phyloP scores from a whole-genome alignment of 2,888 invertebrate genomes.

The Hydraecia micacea region DNA sequence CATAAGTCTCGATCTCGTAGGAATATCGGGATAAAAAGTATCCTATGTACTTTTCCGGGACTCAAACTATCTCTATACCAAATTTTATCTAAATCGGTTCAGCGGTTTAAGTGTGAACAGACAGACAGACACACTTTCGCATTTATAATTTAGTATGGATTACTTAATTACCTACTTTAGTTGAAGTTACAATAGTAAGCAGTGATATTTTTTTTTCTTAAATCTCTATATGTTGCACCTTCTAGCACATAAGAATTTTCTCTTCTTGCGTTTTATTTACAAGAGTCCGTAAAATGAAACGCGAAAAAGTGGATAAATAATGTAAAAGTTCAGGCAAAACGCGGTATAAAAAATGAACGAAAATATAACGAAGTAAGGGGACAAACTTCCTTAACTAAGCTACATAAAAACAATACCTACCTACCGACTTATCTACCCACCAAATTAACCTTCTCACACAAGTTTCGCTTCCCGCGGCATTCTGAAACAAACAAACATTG shows the following conservation, averaged over 20 bases:
- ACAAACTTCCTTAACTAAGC: conserved; percentile 62
- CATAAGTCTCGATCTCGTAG: too few species aligned
- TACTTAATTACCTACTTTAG: neutral
- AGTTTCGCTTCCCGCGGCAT: conserved; percentile 72
- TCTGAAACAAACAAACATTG: conserved; percentile 75
- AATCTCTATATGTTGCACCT: neutral
- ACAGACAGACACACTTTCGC: too few species aligned
- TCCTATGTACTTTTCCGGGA: too few species aligned
- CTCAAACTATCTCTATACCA: too few species aligned
- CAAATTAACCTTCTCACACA: conserved; percentile 75
- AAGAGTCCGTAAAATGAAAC: conserved; percentile 28
- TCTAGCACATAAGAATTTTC: neutral
- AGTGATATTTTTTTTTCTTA: neutral
- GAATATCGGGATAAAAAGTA: too few species aligned
- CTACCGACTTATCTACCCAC: conserved; percentile 74
- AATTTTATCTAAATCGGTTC: too few species aligned
- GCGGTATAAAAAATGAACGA: conserved; percentile 59
- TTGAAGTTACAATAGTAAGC: neutral
- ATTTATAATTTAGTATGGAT: too few species aligned
- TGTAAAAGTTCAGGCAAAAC: conserved; percentile 51
- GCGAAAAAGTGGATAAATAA: conserved; percentile 45
- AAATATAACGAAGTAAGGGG: conserved; percentile 51
- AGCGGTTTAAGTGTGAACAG: too few species aligned
- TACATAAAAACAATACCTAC: conserved; percentile 68
- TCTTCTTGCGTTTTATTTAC: conserved; percentile 28